phyloP scores from a whole-genome alignment of 2,113 vertebrate genomes.

The Pogonocichla stellata region DNA sequence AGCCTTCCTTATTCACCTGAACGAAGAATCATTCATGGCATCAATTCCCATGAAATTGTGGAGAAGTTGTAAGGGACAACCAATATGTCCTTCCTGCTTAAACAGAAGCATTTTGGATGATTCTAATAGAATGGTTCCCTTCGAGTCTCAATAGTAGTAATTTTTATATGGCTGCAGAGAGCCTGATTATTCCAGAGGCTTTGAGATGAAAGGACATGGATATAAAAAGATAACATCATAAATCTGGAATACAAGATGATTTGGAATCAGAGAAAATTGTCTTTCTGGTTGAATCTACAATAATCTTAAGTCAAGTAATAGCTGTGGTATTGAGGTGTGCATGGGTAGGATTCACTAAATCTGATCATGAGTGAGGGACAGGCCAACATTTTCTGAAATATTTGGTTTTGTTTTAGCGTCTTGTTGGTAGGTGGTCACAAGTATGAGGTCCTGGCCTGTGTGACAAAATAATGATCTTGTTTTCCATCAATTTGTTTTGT shows the following conservation, averaged over 20 bases:
- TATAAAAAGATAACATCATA: background rate
- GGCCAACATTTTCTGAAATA: background rate
- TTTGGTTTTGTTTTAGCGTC: background rate
- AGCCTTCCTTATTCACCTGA: background rate
- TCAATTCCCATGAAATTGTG: background rate
- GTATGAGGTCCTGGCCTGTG: accelerated
- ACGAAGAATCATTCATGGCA: background rate
- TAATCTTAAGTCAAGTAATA: background rate
- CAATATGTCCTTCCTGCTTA: background rate
- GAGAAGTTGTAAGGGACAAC: background rate
- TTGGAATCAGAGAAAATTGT: background rate
- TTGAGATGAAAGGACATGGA: background rate
- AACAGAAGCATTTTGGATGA: background rate
- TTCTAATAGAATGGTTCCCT: background rate
- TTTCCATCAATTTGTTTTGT: background rate
- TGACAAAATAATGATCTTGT: background rate
- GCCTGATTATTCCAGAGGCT: background rate
- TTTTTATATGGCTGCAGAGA: background rate
- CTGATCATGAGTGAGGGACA: background rate
- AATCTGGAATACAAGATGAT: background rate
- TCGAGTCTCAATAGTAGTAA: background rate
- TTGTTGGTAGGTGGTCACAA: background rate
- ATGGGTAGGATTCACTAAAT: background rate
- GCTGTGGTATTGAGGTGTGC: background rate
- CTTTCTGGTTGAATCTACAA: background rate